Conservation (phyloP, 2,888 invertebrate species). For the Cloeon dipterum region DNA sequence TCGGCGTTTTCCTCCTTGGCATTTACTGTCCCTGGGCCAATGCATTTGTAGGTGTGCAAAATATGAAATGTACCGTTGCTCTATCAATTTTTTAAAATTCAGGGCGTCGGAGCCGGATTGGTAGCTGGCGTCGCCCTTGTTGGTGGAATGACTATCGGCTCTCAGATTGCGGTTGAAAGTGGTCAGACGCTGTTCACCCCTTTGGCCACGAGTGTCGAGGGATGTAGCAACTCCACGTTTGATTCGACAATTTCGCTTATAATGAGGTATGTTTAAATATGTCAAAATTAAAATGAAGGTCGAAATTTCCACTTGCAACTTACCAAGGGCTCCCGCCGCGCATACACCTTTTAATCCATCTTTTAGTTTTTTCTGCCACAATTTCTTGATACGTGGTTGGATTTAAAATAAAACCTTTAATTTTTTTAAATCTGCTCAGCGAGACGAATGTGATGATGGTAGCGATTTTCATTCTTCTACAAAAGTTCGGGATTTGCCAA, state of each 20-base stretch:
- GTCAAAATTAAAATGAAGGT: no score
- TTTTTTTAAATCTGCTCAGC: no score
- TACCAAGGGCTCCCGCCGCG: no score
- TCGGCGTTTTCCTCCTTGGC: constrained; percentile 21
- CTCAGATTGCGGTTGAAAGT: constrained; percentile 11
- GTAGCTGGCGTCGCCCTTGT: constrained; percentile 12
- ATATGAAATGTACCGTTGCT: neutral
- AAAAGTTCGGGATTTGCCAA: no score
- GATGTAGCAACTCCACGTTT: constrained; percentile 4
- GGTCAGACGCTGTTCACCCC: constrained; percentile 10
- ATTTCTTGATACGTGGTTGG: no score
- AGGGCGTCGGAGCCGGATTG: constrained; percentile 15
- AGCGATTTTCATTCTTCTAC: no score
- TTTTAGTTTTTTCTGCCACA: no score
- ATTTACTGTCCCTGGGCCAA: constrained; percentile 21
- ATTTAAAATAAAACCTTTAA: no score
- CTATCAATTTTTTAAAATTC: neutral
- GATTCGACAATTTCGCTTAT: neutral
- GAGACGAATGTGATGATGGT: no score
- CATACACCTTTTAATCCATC: no score
- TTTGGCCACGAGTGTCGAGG: constrained; percentile 8
- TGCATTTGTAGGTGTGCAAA: constrained; percentile 13
- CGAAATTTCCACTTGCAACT: no score
- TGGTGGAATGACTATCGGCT: constrained; percentile 13
- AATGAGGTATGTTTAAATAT: neutral